Evolutionary conservation across 2,113 vertebrate species (phyloP).

Genomic region (Nestor notabilis): DNA sequence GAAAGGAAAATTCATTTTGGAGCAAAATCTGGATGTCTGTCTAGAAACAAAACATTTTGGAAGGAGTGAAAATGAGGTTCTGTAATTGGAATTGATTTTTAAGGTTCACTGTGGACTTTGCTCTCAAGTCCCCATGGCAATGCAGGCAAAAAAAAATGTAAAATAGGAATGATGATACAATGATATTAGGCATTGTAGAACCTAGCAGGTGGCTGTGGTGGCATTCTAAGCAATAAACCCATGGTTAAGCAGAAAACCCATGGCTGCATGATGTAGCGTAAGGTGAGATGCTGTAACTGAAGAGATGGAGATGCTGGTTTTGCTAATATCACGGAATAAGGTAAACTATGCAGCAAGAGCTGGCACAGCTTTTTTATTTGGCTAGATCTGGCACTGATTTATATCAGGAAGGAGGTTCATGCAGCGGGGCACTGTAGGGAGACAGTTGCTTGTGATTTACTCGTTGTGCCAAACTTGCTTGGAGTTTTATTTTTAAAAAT

Average conservation of each 20-base stretch:
- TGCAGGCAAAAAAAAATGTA: background rate
- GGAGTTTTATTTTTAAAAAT: conserved; percentile 53
- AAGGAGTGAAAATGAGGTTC: background rate
- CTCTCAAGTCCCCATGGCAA: background rate
- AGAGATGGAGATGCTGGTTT: background rate
- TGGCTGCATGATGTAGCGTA: background rate
- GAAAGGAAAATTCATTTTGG: background rate
- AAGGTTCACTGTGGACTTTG: background rate
- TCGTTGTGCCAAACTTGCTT: background rate
- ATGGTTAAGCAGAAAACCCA: too few species aligned
- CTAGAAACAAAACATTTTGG: background rate
- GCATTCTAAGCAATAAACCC: background rate
- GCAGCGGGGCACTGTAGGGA: background rate
- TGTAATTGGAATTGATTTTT: background rate
- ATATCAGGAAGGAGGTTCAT: background rate
- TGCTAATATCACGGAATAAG: background rate
- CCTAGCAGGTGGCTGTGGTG: background rate
- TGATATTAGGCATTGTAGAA: background rate
- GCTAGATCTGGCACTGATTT: conserved; percentile 12
- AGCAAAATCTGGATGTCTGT: background rate
- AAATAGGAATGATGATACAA: background rate
- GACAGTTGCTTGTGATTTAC: conserved; percentile 26
- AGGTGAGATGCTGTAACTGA: background rate
- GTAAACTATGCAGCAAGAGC: background rate
- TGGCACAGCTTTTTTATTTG: background rate